A percentile compares a stretch with the other conserved stretches of the same genome.
These are phyloP conservation scores for Silurus meridionalis DNA, from an alignment of 2,113 vertebrate species.

Conservation along the genomic window DNA sequence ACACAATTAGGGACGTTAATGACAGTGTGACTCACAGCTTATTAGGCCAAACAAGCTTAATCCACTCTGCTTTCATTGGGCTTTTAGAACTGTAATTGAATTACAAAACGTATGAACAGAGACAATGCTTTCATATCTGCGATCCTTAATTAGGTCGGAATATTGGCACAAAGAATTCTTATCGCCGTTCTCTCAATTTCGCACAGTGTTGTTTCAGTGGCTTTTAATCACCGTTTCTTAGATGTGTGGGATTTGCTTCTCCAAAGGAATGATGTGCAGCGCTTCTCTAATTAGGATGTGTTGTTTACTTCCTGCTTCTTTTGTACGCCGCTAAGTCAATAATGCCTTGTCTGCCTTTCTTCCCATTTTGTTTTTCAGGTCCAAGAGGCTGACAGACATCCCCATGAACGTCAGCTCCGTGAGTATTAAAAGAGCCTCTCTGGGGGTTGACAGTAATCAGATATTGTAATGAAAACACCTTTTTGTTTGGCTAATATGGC, in stretches of 20 bases:
- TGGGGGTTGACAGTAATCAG: background rate
- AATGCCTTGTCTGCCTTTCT: slow-evolving; percentile 30
- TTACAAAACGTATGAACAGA: slow-evolving; percentile 4
- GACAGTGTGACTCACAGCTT: slow-evolving; percentile 60
- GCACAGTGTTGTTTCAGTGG: background rate
- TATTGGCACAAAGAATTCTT: background rate
- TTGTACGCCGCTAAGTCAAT: slow-evolving; percentile 26
- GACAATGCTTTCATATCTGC: background rate
- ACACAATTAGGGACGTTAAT: slow-evolving; percentile 67
- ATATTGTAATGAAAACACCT: background rate
- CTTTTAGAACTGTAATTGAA: slow-evolving; percentile 51
- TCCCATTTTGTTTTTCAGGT: slow-evolving; percentile 60
- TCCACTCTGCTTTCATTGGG: slow-evolving; percentile 36
- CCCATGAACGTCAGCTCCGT: slow-evolving; percentile 68
- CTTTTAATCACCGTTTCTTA: slow-evolving; percentile 3
- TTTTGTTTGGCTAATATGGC: too few species aligned
- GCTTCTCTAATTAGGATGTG: slow-evolving; percentile 9
- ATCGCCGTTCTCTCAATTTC: background rate
- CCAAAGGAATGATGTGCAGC: background rate
- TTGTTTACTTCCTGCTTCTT: slow-evolving; percentile 27
- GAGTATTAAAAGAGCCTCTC: slow-evolving; percentile 55
- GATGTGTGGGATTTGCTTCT: slow-evolving; percentile 32
- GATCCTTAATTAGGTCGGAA: slow-evolving; percentile 32
- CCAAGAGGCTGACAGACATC: slow-evolving; percentile 58
- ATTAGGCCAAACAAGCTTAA: slow-evolving; percentile 66